Percentiles rank a stretch among this genome's conserved stretches.
These are phyloP conservation scores for Buphagus erythrorhynchus DNA, from an alignment of 2,797 vertebrate genomes.

Conservation along the genomic window DNA sequence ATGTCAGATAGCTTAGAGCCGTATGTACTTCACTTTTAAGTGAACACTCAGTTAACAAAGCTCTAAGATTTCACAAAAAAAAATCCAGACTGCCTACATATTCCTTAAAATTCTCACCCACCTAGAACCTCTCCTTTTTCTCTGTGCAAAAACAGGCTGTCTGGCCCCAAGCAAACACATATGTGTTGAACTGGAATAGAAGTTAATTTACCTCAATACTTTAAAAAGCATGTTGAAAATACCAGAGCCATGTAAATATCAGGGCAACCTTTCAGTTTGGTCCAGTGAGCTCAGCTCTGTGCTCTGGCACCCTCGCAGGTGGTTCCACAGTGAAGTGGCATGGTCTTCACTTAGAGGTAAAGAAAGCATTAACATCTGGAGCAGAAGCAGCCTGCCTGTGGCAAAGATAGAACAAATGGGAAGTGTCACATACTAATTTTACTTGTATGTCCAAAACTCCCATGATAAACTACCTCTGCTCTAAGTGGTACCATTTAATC, in stretches of 20 bases:
- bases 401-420: accelerated
- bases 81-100: neutral
- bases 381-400: neutral
- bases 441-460: neutral
- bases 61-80: neutral
- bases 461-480: neutral
- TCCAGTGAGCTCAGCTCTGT: neutral
- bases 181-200: neutral
- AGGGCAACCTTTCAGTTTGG: neutral
- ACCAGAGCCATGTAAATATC: neutral
- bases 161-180: neutral
- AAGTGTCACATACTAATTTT: neutral
- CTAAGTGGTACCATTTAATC: neutral
- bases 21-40: neutral
- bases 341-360: neutral
- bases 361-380: neutral
- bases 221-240: neutral
- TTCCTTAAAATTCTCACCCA: neutral
- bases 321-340: neutral
- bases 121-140: neutral
- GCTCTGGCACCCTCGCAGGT: neutral
- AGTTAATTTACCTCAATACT: neutral
- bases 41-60: neutral
- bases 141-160: neutral
- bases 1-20: neutral